These are phyloP conservation scores for Agrypnia vestita DNA, from an alignment of 1,140 invertebrate genomes.

Conservation along the genomic window DNA sequence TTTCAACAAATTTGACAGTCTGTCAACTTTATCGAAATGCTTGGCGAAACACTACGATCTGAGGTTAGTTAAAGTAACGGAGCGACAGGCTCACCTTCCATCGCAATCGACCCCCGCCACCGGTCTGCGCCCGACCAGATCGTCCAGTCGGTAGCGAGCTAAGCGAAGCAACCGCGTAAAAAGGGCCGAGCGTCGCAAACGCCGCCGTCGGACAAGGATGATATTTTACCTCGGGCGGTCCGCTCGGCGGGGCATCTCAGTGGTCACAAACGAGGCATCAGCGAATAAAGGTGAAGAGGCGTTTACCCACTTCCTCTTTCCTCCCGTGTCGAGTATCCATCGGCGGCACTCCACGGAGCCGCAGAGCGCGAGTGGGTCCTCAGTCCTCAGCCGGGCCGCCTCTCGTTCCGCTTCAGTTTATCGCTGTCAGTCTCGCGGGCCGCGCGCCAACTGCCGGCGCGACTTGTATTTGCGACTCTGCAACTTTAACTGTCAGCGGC, in stretches of 20 bases:
- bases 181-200: no score
- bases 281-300: constrained; percentile 11
- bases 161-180: no score
- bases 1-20: no score
- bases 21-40: no score
- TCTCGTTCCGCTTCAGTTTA: background rate
- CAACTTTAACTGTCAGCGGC: constrained; percentile 18
- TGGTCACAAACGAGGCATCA: constrained; percentile 1
- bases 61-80: no score
- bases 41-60: no score
- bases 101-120: no score
- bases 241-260: background rate
- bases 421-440: background rate
- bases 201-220: no score
- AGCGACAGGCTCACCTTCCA: no score
- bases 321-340: background rate
- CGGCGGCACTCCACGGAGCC: background rate
- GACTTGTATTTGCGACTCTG: constrained; percentile 1
- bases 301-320: constrained; percentile 16
- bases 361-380: background rate
- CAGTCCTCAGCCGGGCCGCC: background rate
- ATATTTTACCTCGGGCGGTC: no score
- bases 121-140: no score
- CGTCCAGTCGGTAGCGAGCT: no score
- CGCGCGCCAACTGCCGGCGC: background rate